phyloP scores from a whole-genome alignment of 2,888 invertebrate genomes.

The Belgica antarctica region DNA sequence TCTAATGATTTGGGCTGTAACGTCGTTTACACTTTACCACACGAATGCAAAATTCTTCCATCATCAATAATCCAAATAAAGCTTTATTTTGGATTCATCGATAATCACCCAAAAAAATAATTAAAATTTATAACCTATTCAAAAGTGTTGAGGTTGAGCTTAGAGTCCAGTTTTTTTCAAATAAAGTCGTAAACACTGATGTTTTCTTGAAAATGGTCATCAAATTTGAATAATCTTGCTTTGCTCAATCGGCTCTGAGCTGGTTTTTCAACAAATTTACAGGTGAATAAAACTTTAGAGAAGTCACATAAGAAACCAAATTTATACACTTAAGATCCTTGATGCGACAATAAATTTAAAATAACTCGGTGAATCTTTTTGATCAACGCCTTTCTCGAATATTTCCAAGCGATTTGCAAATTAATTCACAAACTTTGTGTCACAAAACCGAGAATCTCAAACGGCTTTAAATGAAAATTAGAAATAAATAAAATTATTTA shows the following conservation, averaged over 20 bases:
- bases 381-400: constrained; percentile 1
- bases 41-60: too few relatives aligned
- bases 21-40: too few relatives aligned
- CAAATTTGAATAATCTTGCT: constrained; percentile 16
- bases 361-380: constrained; percentile 14
- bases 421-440: neutral
- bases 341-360: neutral
- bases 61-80: too few relatives aligned
- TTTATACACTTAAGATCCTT: neutral
- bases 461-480: constrained; percentile 3
- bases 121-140: constrained; percentile 22
- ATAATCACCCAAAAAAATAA: too few relatives aligned
- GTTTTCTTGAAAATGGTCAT: constrained; percentile 20
- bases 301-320: constrained; percentile 8
- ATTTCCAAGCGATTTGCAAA: constrained; percentile 8
- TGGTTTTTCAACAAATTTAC: neutral
- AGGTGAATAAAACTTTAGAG: neutral
- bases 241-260: neutral
- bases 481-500: constrained; percentile 29
- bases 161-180: neutral
- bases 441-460: neutral
- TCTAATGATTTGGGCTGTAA: too few relatives aligned
- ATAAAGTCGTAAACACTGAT: constrained; percentile 26
- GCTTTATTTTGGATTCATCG: too few relatives aligned
- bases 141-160: constrained; percentile 26